Evolutionary conservation across 2,888 invertebrate genomes (phyloP).

Genomic region (Meiosimyza platycephala): DNA sequence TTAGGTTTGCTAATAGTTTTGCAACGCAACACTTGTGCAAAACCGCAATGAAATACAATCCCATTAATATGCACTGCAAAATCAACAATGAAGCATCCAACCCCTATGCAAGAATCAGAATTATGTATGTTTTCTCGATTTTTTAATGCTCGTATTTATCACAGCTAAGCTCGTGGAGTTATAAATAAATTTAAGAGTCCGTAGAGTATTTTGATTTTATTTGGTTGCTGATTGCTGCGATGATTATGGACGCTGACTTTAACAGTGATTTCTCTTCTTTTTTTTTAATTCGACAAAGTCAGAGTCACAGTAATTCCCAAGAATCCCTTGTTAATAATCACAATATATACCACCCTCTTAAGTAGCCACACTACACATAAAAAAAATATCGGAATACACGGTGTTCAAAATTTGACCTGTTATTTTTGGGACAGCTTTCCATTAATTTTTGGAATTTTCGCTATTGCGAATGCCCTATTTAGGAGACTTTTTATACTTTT

Average conservation of each 20-base stretch:
- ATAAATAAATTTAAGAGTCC: conserved; percentile 43
- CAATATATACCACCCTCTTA: not conserved
- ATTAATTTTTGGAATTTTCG: no score
- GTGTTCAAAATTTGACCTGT: no score
- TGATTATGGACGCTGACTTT: conserved; percentile 34
- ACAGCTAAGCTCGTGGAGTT: conserved; percentile 15
- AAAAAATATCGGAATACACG: no score
- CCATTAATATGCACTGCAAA: not conserved
- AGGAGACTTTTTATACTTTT: no score
- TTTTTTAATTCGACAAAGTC: not conserved
- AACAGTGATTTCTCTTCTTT: not conserved
- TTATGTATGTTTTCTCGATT: not conserved
- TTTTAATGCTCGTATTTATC: not conserved
- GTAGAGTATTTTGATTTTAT: conserved; percentile 43
- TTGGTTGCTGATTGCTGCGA: conserved; percentile 40
- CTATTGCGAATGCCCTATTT: no score
- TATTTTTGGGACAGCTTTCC: no score
- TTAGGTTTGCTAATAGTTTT: conserved; percentile 6
- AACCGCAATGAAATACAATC: not conserved
- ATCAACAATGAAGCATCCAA: not conserved
- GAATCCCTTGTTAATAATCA: conserved; percentile 5
- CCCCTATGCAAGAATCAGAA: not conserved
- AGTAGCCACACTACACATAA: not conserved
- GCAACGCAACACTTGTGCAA: conserved; percentile 5
- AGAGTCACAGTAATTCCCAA: not conserved